Conservation (phyloP, 2,797 vertebrate genomes). For the Aplochiton taeniatus region DNA sequence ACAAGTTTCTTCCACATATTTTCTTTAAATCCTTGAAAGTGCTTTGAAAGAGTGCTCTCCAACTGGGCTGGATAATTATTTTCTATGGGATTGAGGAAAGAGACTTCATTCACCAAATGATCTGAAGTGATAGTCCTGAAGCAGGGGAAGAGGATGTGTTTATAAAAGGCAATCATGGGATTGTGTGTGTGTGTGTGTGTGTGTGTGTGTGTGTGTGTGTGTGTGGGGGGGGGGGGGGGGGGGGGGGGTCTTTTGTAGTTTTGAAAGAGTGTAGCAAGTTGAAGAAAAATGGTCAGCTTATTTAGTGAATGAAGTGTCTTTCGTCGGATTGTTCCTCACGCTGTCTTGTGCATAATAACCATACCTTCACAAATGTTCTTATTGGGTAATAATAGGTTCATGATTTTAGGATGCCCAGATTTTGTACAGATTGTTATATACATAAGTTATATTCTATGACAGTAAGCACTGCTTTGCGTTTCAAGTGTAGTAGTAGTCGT, state of each 20-base stretch:
- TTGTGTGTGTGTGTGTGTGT: no score
- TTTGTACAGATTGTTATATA: conserved; percentile 55
- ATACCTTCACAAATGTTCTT: conserved; percentile 5
- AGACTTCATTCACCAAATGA: conserved; percentile 49
- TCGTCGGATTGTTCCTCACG: neutral
- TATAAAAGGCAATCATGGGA: neutral
- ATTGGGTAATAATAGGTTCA: conserved; percentile 14
- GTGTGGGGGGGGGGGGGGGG: no score
- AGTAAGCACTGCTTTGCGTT: conserved; percentile 48
- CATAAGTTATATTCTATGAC: conserved; percentile 66
- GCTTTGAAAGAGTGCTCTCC: no score
- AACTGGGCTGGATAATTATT: conserved; percentile 22
- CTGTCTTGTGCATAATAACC: conserved; percentile 9
- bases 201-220: no score
- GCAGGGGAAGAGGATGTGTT: conserved; percentile 25
- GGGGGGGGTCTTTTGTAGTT: neutral
- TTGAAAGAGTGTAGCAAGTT: conserved; percentile 12
- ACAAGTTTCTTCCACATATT: conserved; percentile 22
- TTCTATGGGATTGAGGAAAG: conserved; percentile 34
- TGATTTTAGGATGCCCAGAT: conserved; percentile 33
- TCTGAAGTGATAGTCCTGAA: conserved; percentile 4
- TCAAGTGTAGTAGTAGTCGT: conserved; percentile 26
- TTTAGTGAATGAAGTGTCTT: conserved; percentile 49
- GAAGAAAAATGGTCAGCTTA: neutral
- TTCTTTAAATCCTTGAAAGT: conserved; percentile 17